A percentile compares a stretch with the other conserved stretches of the same genome.
These are phyloP conservation scores for Falco naumanni DNA, from an alignment of 2,797 vertebrate species.

Conservation along the genomic window DNA sequence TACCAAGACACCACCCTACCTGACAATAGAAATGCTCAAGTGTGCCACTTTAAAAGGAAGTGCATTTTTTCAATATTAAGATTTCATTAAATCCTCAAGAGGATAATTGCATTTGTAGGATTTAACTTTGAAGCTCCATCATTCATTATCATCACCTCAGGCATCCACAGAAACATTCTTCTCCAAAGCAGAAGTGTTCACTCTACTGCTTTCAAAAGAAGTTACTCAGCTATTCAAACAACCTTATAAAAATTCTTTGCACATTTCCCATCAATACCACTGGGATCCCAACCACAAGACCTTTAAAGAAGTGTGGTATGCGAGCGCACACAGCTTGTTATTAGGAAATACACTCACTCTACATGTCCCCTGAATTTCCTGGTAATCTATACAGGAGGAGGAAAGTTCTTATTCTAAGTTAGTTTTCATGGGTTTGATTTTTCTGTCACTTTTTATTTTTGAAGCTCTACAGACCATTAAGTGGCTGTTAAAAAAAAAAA, in stretches of 20 bases:
- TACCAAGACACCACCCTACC: background rate
- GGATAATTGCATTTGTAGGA: background rate
- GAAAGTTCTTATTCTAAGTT: background rate
- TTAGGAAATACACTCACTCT: conserved; percentile 1
- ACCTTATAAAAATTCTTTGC: conserved; percentile 34
- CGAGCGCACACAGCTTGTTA: background rate
- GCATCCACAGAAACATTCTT: background rate
- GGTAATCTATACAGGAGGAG: background rate
- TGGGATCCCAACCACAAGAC: conserved; percentile 14
- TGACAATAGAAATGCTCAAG: background rate
- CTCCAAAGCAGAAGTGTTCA: background rate
- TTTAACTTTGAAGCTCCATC: background rate
- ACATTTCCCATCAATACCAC: background rate
- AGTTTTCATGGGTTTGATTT: background rate
- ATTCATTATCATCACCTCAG: background rate
- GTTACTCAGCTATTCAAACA: conserved; percentile 4
- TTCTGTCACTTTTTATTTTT: background rate
- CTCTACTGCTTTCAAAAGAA: conserved; percentile 17
- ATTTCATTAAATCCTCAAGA: background rate
- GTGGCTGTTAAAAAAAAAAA: background rate
- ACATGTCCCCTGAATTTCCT: background rate
- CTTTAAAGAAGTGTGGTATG: conserved; percentile 8
- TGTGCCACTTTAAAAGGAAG: background rate
- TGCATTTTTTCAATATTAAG: background rate
- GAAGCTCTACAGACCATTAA: background rate